Evolutionary conservation across 2,888 invertebrate genomes (phyloP).

Genomic region (Drosophila rubida): DNA sequence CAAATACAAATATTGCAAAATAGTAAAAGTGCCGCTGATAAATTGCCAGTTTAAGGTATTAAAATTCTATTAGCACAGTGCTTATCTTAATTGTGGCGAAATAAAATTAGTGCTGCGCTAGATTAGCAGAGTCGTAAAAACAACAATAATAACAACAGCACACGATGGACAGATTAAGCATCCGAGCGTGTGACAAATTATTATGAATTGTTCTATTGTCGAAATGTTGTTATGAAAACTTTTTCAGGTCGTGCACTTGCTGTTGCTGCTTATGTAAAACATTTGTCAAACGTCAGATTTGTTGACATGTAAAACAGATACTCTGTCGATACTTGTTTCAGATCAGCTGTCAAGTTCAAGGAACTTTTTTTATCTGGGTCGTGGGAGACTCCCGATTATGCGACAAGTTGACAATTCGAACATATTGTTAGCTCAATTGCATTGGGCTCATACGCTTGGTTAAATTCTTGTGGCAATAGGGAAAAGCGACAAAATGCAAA

Average conservation of each 20-base stretch:
- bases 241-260: not conserved
- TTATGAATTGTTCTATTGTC: slow-evolving; percentile 7
- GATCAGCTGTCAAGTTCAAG: not conserved
- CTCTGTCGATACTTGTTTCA: not conserved
- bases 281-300: not conserved
- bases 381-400: not conserved
- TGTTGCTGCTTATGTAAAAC: not conserved
- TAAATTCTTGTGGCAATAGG: slow-evolving; percentile 3
- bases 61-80: slow-evolving; percentile 33
- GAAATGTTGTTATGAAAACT: not conserved
- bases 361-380: not conserved
- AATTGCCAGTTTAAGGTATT: slow-evolving; percentile 20
- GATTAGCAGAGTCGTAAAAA: slow-evolving; percentile 19
- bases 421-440: slow-evolving; percentile 10
- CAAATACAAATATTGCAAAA: not conserved
- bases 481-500: not conserved
- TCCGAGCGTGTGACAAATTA: slow-evolving; percentile 3
- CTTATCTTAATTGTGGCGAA: slow-evolving; percentile 25
- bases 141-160: not conserved
- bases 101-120: slow-evolving; percentile 19
- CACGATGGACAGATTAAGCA: slow-evolving; percentile 14
- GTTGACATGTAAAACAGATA: not conserved
- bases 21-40: not conserved
- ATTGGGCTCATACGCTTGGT: slow-evolving; percentile 2
- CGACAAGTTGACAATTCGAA: not conserved